phyloP scores from a whole-genome alignment of 2,113 vertebrate species.

The Mormyrus lacerda region DNA sequence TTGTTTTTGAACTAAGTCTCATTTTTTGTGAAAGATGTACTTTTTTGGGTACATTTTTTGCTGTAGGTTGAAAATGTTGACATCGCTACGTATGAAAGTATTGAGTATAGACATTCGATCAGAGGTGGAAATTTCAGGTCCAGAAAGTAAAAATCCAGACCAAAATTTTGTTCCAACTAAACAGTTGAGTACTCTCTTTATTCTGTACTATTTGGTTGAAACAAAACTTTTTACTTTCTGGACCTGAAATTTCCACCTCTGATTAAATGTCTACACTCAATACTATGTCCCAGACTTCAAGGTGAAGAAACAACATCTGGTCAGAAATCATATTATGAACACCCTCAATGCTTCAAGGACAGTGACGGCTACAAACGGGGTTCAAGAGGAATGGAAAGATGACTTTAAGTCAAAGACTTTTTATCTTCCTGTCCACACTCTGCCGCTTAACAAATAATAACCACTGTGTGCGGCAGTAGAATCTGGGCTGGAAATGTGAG shows the following conservation, averaged over 20 bases:
- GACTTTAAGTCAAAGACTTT: slow-evolving; percentile 36
- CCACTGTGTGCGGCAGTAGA: slow-evolving; percentile 47
- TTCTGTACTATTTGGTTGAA: no score
- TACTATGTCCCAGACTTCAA: no score
- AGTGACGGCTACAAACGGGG: slow-evolving; percentile 15
- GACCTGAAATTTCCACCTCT: no score
- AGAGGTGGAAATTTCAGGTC: neutral
- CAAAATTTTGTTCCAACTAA: no score
- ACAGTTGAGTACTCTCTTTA: no score
- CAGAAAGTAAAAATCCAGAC: no score
- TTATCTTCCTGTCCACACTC: slow-evolving; percentile 22
- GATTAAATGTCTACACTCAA: no score
- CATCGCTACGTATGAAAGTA: neutral
- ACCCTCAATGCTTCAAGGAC: neutral
- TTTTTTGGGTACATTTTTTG: neutral
- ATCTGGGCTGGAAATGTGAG: slow-evolving; percentile 33
- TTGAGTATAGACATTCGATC: neutral
- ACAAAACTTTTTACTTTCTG: no score
- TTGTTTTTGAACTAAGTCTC: neutral
- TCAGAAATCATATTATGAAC: neutral
- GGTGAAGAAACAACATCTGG: neutral
- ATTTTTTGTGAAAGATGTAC: neutral
- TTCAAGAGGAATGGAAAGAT: slow-evolving; percentile 39
- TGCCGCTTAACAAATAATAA: slow-evolving; percentile 45
- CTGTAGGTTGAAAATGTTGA: neutral